Evolutionary conservation across 2,888 invertebrate genomes (phyloP), one percentile per base, ranked within the genome.

Genomic region (Lasioglossum leucozonium): DNA sequence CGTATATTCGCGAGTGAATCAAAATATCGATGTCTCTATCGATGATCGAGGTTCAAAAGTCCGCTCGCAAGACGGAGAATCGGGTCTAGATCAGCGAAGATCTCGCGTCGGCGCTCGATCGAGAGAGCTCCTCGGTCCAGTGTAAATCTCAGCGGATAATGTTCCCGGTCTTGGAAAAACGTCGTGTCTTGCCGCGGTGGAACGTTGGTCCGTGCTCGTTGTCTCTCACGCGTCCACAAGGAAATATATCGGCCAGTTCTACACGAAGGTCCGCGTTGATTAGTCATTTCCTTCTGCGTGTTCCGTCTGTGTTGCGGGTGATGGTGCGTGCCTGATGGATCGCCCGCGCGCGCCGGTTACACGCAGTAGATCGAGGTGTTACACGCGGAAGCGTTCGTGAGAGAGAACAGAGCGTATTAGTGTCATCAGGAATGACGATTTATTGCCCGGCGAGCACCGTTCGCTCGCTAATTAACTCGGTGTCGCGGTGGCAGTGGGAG

Each of bases 241-340:
- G 89, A 85, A 89, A 89, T 82, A 86, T 80, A 86, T 81, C 77
- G 85, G 75, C 77, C 83, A 84, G 81, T 82, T 85, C 76, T 82
- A 82, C 44, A 87, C 90, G 90, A 90, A 90, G 91, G 89, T 90
- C 90, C 87, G 85, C 87, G 90, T 89, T 91, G 90, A 90, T 90
- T 90, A 84, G 90, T 84, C 88, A 90, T 86, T 90, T 90, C 90
- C 90, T 90, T 90, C 88, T 90, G 79, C 90, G 90, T 91, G 90
- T 90, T 85, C 79, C 85, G 85, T 82, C 77, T 79, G 84, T 81
- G 85, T 18, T 58, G 37, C 67, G 62, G 47, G 67, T 75, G 84
- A 6, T 79, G 76, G 82, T 74, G 30, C 72, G 37, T n/a, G n/a
- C n/a, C n/a, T n/a, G n/a, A n/a, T n/a, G n/a, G n/a, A n/a, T n/a